Evolutionary conservation across 1,140 invertebrate genomes (phyloP).

Genomic region (Nilaparvata lugens): DNA sequence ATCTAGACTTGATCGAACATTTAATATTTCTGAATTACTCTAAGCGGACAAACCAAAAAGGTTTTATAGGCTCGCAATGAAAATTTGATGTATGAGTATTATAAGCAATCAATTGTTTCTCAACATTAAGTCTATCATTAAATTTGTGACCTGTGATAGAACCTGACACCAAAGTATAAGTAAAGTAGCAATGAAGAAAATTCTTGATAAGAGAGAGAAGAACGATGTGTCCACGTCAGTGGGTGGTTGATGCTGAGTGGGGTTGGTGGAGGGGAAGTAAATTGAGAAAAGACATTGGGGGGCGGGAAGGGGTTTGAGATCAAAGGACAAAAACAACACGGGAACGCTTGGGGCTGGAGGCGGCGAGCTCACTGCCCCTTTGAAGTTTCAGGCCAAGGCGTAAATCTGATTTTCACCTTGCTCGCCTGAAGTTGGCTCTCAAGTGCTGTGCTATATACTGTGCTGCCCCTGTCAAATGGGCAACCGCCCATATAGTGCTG

Average conservation of each 20-base stretch:
- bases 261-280: neutral
- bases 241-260: neutral
- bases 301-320: neutral
- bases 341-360: neutral
- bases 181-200: too few relatives aligned
- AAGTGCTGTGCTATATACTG: too few relatives aligned
- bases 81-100: too few relatives aligned
- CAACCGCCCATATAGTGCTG: too few relatives aligned
- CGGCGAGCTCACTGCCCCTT: neutral
- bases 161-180: too few relatives aligned
- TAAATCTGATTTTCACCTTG: conserved; percentile 17
- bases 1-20: too few relatives aligned
- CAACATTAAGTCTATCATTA: too few relatives aligned
- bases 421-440: neutral
- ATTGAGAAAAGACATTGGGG: conserved; percentile 3
- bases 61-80: too few relatives aligned
- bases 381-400: neutral
- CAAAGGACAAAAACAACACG: conserved; percentile 7
- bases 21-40: too few relatives aligned
- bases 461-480: neutral
- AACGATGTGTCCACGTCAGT: neutral
- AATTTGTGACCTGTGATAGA: too few relatives aligned
- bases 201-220: neutral
- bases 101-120: too few relatives aligned
- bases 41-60: too few relatives aligned